Evolutionary conservation across 1,140 invertebrate genomes (phyloP), one percentile per base, ranked within the genome.

Genomic region (Schmidtea mediterranea): DNA sequence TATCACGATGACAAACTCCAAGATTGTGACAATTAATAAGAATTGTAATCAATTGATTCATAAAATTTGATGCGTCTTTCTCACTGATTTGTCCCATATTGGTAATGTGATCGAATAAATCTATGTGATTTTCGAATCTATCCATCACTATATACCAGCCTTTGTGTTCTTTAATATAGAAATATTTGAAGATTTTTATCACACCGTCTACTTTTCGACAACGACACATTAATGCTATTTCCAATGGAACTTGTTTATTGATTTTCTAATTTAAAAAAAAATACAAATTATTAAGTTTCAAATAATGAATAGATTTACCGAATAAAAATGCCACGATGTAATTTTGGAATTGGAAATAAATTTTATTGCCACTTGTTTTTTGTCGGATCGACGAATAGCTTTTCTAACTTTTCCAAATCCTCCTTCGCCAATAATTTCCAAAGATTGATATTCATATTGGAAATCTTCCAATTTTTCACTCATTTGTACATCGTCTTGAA

Each of bases 101-200:
- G 13, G 73, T 73, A 51, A 77, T 77, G 58, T 72, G 76, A 59
- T 77, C 75, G 57, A 75, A 77, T 38, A 77, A 63, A 57, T 77
- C 75, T 55, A 71, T 72, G 49, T 67, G 69, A 13, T 68, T 65
- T 46, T 73, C 71, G 9, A 74, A 74, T 47, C 72, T 57, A 57
- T 77, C 75, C 70, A 77, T 74, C 10, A 77, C 66, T 43, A 77
- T 71, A 22, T 77, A 64, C 58, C 62, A 13, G 6, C 43, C 26
- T 32, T 32, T 69, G 45, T 60, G 58, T 51, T 72, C 72, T 5
- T 61, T 54, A 23, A 68, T 57, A 54, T 75, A 72, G 56, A 66
- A 74, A 58, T 67, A 75, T 51, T 77, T 75, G 38, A 76, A 55
- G 38, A 75, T 60, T 49, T 67, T 64, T 32, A 76, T 71, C n/a